Conservation (phyloP, 2,888 invertebrate species). For the Nomada fucata region DNA sequence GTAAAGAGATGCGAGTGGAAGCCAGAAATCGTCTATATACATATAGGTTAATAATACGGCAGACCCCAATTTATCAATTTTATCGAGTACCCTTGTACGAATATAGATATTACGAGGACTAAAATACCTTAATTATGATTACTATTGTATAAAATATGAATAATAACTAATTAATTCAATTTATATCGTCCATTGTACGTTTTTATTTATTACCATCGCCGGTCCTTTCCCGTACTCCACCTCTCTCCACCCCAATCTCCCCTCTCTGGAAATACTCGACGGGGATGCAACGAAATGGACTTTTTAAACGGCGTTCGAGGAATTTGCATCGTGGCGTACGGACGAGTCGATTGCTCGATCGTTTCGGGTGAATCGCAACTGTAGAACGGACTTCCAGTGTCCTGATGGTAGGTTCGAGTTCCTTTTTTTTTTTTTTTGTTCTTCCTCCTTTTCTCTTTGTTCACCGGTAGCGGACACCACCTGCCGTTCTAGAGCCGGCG, state of each 20-base stretch:
- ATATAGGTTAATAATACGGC: conserved; percentile 72
- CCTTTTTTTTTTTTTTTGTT: conserved; percentile 48
- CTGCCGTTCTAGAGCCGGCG: conserved; percentile 72
- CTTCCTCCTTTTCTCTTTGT: conserved; percentile 68
- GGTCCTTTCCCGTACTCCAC: not conserved
- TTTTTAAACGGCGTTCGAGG: conserved; percentile 10
- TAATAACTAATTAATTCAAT: conserved; percentile 84
- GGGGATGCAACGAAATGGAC: conserved; percentile 24
- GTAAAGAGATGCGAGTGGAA: conserved; percentile 75
- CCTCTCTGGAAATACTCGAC: not conserved
- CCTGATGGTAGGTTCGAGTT: conserved; percentile 59
- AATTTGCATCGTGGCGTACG: conserved; percentile 36
- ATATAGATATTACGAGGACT: conserved; percentile 81
- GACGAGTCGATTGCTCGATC: conserved; percentile 60
- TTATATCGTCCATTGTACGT: conserved; percentile 66
- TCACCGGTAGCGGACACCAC: conserved; percentile 74
- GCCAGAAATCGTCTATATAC: conserved; percentile 72
- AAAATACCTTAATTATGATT: conserved; percentile 84
- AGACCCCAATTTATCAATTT: conserved; percentile 76
- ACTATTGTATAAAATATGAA: conserved; percentile 84
- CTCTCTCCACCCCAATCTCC: no score
- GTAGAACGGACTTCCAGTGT: conserved; percentile 51
- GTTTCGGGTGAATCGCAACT: conserved; percentile 44
- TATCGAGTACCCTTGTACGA: conserved; percentile 80
- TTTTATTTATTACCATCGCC: conserved; percentile 20